Percentiles rank a stretch among this genome's conserved stretches.
Conservation (phyloP, 2,888 invertebrate genomes). For the Harpagoxenus sublaevis region DNA sequence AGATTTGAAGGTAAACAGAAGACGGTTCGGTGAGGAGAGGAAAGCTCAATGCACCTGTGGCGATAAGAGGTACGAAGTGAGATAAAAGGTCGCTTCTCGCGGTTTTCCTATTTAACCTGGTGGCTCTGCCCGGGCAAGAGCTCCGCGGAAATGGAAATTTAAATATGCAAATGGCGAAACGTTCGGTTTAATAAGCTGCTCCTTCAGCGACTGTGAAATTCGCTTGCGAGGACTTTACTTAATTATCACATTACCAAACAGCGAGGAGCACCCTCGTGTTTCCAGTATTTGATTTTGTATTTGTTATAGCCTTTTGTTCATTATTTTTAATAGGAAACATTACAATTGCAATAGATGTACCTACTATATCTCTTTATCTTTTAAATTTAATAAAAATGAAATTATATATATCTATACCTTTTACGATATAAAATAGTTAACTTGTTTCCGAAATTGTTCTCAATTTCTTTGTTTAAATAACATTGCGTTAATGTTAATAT, state of each 20-base stretch:
- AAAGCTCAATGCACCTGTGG: constrained; percentile 27
- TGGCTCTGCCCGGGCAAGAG: constrained; percentile 14
- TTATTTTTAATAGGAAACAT: background rate
- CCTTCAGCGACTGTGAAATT: constrained; percentile 65
- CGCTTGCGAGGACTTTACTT: constrained; percentile 61
- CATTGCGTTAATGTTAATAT: background rate
- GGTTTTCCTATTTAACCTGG: constrained; percentile 18
- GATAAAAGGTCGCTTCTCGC: constrained; percentile 45
- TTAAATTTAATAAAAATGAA: background rate
- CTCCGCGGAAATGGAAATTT: constrained; percentile 69
- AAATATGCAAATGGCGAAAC: constrained; percentile 76
- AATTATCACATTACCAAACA: constrained; percentile 70
- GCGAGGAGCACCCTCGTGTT: constrained; percentile 13
- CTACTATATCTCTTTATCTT: background rate
- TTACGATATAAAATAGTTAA: background rate
- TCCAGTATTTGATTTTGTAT: constrained; percentile 32
- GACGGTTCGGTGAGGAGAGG: background rate
- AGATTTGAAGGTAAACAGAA: constrained; percentile 24
- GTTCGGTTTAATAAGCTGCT: constrained; percentile 76
- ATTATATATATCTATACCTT: background rate
- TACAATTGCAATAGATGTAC: background rate
- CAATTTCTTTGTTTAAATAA: background rate
- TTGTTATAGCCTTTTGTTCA: background rate
- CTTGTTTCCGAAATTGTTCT: background rate
- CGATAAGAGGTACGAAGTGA: constrained; percentile 37